phyloP scores from a whole-genome alignment of 2,797 vertebrate species.

The Poeciliopsis infans region DNA sequence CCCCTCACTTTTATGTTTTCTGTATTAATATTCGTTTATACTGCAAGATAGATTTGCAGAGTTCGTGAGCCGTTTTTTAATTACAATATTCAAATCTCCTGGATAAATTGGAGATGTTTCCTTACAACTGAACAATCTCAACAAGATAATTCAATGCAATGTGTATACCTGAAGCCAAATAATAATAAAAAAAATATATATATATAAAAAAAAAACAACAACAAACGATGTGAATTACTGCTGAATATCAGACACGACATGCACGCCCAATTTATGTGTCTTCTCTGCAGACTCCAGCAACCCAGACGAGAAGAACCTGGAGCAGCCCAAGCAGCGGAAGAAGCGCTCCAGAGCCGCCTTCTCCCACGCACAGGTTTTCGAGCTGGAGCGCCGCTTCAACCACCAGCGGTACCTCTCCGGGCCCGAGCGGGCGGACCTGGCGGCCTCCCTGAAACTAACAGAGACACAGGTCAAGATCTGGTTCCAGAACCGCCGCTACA shows the following conservation, averaged over 20 bases:
- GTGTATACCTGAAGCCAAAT: not conserved
- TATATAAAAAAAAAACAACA: not conserved
- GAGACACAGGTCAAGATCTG: constrained; percentile 99
- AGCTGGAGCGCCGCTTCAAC: constrained; percentile 97
- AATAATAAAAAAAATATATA: not conserved
- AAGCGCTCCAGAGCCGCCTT: constrained; percentile 97
- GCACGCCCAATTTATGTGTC: constrained; percentile 17
- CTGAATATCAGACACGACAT: constrained; percentile 16
- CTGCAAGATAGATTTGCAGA: not conserved
- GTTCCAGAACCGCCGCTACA: constrained; percentile 99
- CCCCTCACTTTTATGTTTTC: not conserved
- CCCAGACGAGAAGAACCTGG: constrained; percentile 76
- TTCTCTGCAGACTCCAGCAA: constrained; percentile 75
- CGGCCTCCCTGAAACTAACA: constrained; percentile 97
- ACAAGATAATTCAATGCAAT: not conserved
- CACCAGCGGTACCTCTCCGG: constrained; percentile 98
- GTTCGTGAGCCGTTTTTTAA: no score
- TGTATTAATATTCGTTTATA: not conserved
- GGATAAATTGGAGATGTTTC: not conserved
- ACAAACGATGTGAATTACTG: not conserved
- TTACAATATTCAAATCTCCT: not conserved
- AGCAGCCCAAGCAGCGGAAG: constrained; percentile 92
- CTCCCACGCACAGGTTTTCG: constrained; percentile 98
- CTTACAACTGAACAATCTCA: not conserved
- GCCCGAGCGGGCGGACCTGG: constrained; percentile 95